Percentiles rank a stretch among this genome's conserved stretches.
Evolutionary conservation across 2,888 invertebrate species (phyloP).

Genomic region (Tinea trinotella): DNA sequence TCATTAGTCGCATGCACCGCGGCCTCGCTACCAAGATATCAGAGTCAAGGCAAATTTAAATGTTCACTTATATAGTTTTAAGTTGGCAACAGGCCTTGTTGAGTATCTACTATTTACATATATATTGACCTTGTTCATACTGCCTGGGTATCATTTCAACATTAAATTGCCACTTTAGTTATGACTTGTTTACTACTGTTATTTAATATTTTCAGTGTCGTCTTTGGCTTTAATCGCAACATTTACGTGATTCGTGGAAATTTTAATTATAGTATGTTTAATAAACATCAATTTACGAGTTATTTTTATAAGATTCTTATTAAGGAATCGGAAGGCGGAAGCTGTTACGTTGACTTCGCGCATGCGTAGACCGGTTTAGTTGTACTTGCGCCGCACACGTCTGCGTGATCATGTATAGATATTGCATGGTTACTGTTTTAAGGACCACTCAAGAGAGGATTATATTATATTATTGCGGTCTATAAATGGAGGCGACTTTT

Average conservation of each 20-base stretch:
- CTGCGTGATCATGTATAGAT: background rate
- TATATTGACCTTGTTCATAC: conserved; percentile 10
- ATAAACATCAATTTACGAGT: conserved; percentile 8
- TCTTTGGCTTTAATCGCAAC: background rate
- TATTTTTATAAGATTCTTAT: conserved; percentile 13
- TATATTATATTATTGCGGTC: too few species aligned
- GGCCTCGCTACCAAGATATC: conserved; percentile 12
- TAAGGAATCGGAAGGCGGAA: conserved; percentile 19
- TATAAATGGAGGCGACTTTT: too few species aligned
- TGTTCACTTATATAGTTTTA: conserved; percentile 15
- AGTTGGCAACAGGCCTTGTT: conserved; percentile 9
- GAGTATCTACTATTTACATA: conserved; percentile 17
- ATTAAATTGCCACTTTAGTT: background rate
- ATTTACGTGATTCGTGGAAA: background rate
- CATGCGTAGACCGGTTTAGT: conserved; percentile 13
- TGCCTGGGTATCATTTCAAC: conserved; percentile 11
- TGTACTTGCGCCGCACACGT: conserved; percentile 16
- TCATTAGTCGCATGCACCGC: background rate
- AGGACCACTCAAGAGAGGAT: background rate
- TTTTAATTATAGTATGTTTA: background rate
- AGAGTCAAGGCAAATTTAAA: conserved; percentile 15
- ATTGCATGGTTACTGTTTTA: conserved; percentile 3
- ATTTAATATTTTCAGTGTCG: background rate
- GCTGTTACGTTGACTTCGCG: conserved; percentile 2
- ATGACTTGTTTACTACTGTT: conserved; percentile 6